A percentile compares a stretch with the other conserved stretches of the same genome.
Conservation (phyloP, 2,888 invertebrate species). For the Polydrusus tereticollis region DNA sequence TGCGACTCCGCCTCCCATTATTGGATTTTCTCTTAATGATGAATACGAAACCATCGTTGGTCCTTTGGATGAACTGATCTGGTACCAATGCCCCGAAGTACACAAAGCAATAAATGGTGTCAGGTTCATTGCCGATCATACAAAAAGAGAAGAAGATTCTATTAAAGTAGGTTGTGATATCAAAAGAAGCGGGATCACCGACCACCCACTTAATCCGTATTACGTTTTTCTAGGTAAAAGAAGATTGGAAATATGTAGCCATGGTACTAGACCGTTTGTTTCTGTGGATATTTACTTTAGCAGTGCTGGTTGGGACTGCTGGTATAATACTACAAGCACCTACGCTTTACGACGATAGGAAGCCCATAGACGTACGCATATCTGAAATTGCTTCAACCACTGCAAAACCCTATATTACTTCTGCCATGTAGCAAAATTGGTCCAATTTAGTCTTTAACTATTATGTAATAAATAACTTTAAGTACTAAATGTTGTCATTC, state of each 20-base stretch:
- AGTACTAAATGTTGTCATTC: not conserved
- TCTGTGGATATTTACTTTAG: slow-evolving; percentile 96
- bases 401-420: slow-evolving; percentile 81
- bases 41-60: slow-evolving; percentile 64
- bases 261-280: slow-evolving; percentile 98
- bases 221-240: slow-evolving; percentile 81
- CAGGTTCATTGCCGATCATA: slow-evolving; percentile 93
- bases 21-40: slow-evolving; percentile 66
- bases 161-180: slow-evolving; percentile 81
- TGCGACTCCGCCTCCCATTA: slow-evolving; percentile 72
- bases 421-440: slow-evolving; percentile 57
- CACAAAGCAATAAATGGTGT: slow-evolving; percentile 95
- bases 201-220: too few species aligned
- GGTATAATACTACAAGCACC: slow-evolving; percentile 96
- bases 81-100: slow-evolving; percentile 92
- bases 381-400: slow-evolving; percentile 92
- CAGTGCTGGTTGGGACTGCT: slow-evolving; percentile 93
- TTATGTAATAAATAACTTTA: not conserved
- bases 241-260: slow-evolving; percentile 99
- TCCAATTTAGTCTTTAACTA: not conserved
- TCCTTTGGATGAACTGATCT: slow-evolving; percentile 74
- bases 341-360: slow-evolving; percentile 91
- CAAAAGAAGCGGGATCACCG: too few species aligned
- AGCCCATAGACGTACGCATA: slow-evolving; percentile 88
- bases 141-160: slow-evolving; percentile 88